phyloP scores from a whole-genome alignment of 2,113 vertebrate species.

The Paramormyrops kingsleyae region DNA sequence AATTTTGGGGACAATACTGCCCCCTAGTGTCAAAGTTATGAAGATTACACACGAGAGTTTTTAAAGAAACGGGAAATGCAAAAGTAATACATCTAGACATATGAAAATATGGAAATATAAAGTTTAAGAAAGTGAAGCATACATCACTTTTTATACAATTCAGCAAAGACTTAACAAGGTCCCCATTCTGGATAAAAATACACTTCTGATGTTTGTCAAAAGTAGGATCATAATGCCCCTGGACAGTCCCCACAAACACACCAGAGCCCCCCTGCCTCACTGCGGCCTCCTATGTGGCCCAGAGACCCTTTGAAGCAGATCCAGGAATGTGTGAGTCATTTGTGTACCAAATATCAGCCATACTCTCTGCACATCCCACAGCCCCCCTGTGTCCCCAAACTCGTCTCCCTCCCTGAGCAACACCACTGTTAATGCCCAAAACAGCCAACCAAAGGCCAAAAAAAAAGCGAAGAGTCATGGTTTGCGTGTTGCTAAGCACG shows the following conservation, averaged over 20 bases:
- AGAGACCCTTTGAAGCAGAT: background rate
- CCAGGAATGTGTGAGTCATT: background rate
- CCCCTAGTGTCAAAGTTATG: background rate
- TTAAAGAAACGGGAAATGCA: background rate
- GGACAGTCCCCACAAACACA: background rate
- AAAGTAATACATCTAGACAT: background rate
- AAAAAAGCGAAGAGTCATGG: background rate
- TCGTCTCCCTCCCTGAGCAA: background rate
- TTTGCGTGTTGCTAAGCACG: background rate
- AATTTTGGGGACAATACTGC: constrained; percentile 5
- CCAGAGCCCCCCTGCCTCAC: background rate
- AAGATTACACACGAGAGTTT: background rate
- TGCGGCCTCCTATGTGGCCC: background rate
- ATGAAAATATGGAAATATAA: background rate
- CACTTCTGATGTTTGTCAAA: background rate
- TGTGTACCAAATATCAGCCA: background rate
- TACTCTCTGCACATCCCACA: background rate
- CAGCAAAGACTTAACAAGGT: background rate
- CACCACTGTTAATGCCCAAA: background rate
- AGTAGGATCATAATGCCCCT: background rate
- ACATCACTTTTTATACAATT: background rate
- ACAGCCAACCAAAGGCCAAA: background rate
- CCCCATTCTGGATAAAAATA: background rate
- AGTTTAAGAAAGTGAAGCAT: background rate
- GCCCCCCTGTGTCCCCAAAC: background rate